phyloP scores from a whole-genome alignment of 1,140 invertebrate genomes.

The Eupristina koningsbergeri region DNA sequence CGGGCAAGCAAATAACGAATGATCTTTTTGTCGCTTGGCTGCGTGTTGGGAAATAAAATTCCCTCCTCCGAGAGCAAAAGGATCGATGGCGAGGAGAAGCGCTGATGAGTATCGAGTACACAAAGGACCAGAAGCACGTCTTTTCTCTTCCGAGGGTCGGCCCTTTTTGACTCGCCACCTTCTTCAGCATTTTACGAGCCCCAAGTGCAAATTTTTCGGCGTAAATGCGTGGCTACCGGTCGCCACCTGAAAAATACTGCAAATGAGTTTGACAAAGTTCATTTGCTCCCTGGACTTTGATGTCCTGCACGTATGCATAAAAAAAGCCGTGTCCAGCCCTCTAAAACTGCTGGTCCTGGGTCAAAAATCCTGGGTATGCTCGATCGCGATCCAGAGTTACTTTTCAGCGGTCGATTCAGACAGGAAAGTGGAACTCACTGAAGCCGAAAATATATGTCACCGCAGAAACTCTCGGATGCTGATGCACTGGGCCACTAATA shows the following conservation, averaged over 20 bases:
- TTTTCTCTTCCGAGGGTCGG: neutral
- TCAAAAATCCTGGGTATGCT: no score
- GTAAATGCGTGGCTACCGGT: neutral
- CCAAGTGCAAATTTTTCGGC: neutral
- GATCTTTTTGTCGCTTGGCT: no score
- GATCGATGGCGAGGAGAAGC: neutral
- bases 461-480: neutral
- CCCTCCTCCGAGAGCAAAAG: neutral
- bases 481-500: conserved; percentile 20
- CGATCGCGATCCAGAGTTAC: neutral
- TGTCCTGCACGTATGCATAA: neutral
- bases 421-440: conserved; percentile 29
- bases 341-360: no score
- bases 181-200: conserved; percentile 25
- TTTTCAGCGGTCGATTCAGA: neutral
- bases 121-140: conserved; percentile 8
- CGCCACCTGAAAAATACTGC: conserved; percentile 27
- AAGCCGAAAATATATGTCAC: conserved; percentile 44
- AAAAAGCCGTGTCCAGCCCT: neutral
- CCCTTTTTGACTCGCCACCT: neutral
- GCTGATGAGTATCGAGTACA: neutral
- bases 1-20: no score
- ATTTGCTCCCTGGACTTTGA: neutral
- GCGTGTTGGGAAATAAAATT: no score
- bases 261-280: conserved; percentile 30